Evolutionary conservation across 2,797 vertebrate genomes (phyloP).

Genomic region (Acrossocheilus fasciatus): DNA sequence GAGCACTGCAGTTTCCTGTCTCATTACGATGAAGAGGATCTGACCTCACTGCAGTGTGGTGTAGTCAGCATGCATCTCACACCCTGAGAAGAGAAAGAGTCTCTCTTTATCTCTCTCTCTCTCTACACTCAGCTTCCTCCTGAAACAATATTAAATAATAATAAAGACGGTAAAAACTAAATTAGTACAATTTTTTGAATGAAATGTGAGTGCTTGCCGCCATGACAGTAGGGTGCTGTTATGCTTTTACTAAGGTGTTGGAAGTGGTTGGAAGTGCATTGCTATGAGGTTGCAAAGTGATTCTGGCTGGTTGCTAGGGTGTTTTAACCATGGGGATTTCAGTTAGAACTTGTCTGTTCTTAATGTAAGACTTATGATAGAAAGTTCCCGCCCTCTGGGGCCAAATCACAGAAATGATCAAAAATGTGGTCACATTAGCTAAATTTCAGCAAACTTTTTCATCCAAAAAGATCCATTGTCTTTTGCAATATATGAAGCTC

Average conservation of each 20-base stretch:
- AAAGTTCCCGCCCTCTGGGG: not conserved
- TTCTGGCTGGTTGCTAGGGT: constrained; percentile 11
- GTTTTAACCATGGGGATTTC: not conserved
- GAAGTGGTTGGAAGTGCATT: not conserved
- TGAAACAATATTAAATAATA: not conserved
- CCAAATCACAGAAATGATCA: not conserved
- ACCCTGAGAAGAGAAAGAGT: constrained; percentile 18
- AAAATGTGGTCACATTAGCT: not conserved
- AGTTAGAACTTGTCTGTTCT: not conserved
- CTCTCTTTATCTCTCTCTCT: constrained; percentile 33
- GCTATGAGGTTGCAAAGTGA: not conserved
- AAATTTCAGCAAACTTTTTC: not conserved
- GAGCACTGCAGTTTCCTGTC: constrained; percentile 54
- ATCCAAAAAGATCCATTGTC: not conserved
- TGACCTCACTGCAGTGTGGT: constrained; percentile 66
- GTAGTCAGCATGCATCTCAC: constrained; percentile 70
- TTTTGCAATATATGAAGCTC: not conserved
- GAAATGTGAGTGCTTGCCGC: not conserved
- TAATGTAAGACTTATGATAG: not conserved
- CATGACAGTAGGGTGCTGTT: not conserved
- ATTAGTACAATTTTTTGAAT: not conserved
- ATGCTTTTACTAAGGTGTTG: not conserved
- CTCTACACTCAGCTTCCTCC: not conserved
- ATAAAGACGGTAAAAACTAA: not conserved
- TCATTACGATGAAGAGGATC: constrained; percentile 71